Base-by-base conservation (phyloP, 2,888 invertebrate species). In the Agonopterix arenella region DNA sequence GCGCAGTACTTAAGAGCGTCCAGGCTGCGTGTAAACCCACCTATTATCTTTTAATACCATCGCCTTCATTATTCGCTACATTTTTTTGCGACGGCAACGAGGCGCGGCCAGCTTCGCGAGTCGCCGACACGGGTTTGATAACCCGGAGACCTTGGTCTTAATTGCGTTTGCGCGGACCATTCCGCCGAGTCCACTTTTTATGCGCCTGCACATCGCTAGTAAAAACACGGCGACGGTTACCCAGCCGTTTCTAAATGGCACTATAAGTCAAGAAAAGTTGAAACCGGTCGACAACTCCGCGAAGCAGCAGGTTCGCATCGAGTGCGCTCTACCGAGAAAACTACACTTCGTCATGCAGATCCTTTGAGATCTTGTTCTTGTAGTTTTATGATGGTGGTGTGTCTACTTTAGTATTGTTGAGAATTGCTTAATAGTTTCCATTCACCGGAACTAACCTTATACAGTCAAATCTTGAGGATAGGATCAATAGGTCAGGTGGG, bases 121-220 rank as follows among this genome's bases (percentile, higher is more conserved):
- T 76, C 80, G 74, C 75, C 80, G 81, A 73, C 84, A 76, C 80
- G 88, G 75, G 89, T 89, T 89, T 88, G 89, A 89, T 89, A 89
- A 89, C 89, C 89, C 77, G 88, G 72, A 86, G 89, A 89, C 89
- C 89, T 89, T 89, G 88, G 86, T 86, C 88, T 88, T 89, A 89
- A 89, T 89, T 89, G 88, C 86, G 84, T 80, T 80, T 78, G 81
- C 80, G 81, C 82, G 76, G 83, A 80, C 85, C 84, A 85, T 82
- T 88, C 83, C 76, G 76, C 76, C 76, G 77, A 70, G 85, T 76
- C 86, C 80, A 82, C 84, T 88, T 88, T 88, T 88, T 88, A 86
- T 88, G 78, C 78, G 83, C 84, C 80, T 86, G 89, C 89, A 83
- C 82, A 88, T 85, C 82, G 80, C 85, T 84, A 84, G 84, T 80